phyloP scores from a whole-genome alignment of 2,888 invertebrate species.

The Torymus aiolomorphi region DNA sequence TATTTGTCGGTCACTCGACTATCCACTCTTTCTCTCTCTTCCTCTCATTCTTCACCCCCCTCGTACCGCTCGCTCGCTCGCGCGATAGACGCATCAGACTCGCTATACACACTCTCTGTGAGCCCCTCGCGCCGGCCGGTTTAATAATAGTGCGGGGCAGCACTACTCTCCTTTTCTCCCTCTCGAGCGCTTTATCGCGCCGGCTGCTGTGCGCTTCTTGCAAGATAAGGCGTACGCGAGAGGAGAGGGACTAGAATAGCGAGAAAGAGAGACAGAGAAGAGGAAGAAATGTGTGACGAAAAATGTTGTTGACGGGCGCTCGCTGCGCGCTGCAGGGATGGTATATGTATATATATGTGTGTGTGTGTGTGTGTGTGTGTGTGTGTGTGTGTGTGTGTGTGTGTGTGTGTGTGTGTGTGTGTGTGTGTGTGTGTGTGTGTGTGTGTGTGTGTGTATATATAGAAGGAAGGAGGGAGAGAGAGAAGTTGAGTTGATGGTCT shows the following conservation, averaged over 20 bases:
- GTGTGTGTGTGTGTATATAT: no score
- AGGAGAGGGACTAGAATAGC: constrained; percentile 27
- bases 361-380: no score
- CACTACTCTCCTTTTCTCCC: neutral
- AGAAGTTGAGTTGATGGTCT: no score
- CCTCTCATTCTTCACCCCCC: no score
- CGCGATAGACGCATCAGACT: constrained; percentile 11
- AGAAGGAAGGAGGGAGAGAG: no score
- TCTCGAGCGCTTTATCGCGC: neutral
- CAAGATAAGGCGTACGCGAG: constrained; percentile 10
- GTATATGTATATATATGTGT: neutral
- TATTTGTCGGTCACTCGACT: constrained; percentile 50
- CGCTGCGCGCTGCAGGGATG: neutral
- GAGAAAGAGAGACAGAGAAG: neutral
- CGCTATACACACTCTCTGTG: neutral
- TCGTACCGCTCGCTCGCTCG: neutral
- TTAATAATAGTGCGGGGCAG: constrained; percentile 44
- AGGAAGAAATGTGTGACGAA: constrained; percentile 48
- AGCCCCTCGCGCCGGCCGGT: constrained; percentile 25
- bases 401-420: no score
- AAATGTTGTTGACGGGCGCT: constrained; percentile 31
- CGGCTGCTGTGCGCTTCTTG: constrained; percentile 3
- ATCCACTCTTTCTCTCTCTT: neutral
- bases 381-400: no score
- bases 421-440: no score